phyloP scores from a whole-genome alignment of 2,113 vertebrate genomes.

The Gambusia holbrooki region DNA sequence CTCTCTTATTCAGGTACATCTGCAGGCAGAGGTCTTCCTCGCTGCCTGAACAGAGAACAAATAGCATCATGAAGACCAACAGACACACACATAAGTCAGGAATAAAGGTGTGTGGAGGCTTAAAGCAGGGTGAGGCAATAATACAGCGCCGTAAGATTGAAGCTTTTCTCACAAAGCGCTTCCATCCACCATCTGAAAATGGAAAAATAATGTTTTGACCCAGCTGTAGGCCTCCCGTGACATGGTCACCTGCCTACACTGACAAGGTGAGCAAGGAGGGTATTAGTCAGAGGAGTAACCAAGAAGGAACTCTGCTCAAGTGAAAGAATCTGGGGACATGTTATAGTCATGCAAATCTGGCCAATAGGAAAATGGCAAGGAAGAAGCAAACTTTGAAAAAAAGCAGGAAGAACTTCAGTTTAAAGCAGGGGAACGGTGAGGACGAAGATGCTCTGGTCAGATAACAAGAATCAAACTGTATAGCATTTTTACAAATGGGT shows the following conservation, averaged over 20 bases:
- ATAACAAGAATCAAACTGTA: too few relatives aligned
- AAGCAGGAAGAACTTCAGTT: too few relatives aligned
- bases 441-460: too few relatives aligned
- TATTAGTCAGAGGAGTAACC: background rate
- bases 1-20: too few relatives aligned
- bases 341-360: too few relatives aligned
- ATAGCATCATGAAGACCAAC: background rate
- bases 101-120: background rate
- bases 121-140: background rate
- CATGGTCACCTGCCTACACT: background rate
- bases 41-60: background rate
- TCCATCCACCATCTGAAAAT: background rate
- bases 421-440: too few relatives aligned
- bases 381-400: too few relatives aligned
- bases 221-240: background rate
- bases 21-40: too few relatives aligned
- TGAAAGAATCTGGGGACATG: too few relatives aligned
- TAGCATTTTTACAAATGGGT: too few relatives aligned
- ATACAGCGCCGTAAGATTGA: background rate
- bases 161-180: background rate
- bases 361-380: too few relatives aligned
- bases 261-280: background rate
- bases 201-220: background rate
- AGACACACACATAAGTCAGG: background rate
- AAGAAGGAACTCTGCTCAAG: background rate